Conservation (phyloP, 2,113 vertebrate genomes). For the Mungos mungo region DNA sequence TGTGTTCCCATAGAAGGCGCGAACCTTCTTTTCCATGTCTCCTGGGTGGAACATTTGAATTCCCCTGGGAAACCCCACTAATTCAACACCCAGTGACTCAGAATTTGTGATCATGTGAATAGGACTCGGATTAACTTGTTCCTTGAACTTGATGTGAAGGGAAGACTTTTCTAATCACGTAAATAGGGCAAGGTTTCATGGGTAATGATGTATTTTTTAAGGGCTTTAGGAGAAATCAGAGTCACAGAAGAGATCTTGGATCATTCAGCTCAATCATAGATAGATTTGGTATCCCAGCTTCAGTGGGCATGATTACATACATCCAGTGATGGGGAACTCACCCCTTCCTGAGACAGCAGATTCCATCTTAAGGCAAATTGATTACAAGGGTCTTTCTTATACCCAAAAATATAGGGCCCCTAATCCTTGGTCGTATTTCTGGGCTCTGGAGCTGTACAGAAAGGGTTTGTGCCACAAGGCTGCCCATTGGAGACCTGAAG, state of each 20-base stretch:
- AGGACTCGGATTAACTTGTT: conserved; percentile 20
- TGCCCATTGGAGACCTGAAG: neutral
- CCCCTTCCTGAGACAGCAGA: neutral
- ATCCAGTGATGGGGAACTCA: neutral
- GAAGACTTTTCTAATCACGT: conserved; percentile 28
- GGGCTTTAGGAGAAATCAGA: conserved; percentile 44
- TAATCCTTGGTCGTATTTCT: neutral
- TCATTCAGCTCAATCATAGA: neutral
- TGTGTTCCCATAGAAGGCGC: conserved; percentile 40
- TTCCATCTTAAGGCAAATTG: neutral
- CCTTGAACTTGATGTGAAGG: neutral
- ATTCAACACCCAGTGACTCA: conserved; percentile 31
- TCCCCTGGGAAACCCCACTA: conserved; percentile 21
- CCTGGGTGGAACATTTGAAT: conserved; percentile 33
- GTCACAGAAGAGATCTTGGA: neutral
- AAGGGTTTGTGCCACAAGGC: neutral
- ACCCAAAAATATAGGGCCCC: neutral
- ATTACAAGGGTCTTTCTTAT: neutral
- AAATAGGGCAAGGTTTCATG: neutral
- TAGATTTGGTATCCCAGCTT: neutral
- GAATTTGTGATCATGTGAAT: conserved; percentile 16
- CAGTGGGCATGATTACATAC: neutral
- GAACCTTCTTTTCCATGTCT: neutral
- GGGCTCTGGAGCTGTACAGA: neutral
- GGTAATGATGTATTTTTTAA: conserved; percentile 32